phyloP scores from a whole-genome alignment of 2,888 invertebrate genomes.

The Druceiella hillmani region DNA sequence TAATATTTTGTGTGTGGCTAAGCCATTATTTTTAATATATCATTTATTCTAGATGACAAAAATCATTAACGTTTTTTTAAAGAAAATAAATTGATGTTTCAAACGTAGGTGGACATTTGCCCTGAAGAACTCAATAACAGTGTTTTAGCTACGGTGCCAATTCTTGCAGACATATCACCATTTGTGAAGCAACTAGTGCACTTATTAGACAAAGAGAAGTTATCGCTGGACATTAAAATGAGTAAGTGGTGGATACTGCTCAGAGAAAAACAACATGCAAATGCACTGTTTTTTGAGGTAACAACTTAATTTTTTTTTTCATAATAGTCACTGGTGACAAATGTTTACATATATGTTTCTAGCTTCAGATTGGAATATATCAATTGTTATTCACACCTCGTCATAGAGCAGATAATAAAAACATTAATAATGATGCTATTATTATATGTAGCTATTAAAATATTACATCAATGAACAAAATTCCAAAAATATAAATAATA shows the following conservation, averaged over 20 bases:
- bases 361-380: too few species aligned
- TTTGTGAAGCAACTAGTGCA: conserved; percentile 60
- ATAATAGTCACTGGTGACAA: conserved; percentile 2
- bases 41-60: too few species aligned
- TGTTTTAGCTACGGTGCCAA: conserved; percentile 68
- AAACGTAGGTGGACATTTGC: conserved; percentile 68
- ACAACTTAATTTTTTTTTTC: conserved; percentile 12
- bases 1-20: too few species aligned
- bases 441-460: too few species aligned
- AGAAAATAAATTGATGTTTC: background rate
- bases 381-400: too few species aligned
- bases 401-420: too few species aligned
- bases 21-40: too few species aligned
- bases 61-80: conserved; percentile 2
- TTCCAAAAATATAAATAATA: too few species aligned
- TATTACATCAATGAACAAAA: too few species aligned
- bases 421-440: too few species aligned
- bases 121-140: conserved; percentile 94
- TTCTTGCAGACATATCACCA: conserved; percentile 79
- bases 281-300: conserved; percentile 65
- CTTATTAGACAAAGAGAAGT: conserved; percentile 54
- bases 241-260: conserved; percentile 76
- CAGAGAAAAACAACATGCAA: conserved; percentile 63
- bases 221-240: conserved; percentile 46
- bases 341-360: conserved; percentile 3